Percentiles rank a stretch among this genome's conserved stretches.
These are phyloP conservation scores for Epizoanthus fatuus DNA, from an alignment of 92 coral and sea anemone species.

Conservation along the genomic window DNA sequence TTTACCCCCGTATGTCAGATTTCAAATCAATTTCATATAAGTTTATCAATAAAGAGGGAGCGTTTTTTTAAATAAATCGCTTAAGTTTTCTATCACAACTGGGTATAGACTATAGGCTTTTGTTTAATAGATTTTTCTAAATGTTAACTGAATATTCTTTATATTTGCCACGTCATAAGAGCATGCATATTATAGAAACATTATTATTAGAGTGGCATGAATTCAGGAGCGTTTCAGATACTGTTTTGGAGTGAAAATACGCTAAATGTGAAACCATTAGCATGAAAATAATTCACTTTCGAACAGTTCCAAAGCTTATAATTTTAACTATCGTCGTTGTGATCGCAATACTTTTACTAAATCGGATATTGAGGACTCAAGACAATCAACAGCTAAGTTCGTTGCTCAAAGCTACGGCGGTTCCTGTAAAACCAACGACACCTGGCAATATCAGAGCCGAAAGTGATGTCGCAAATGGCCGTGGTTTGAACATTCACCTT, in stretches of 20 bases:
- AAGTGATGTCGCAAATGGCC: neutral
- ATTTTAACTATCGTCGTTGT: neutral
- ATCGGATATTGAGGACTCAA: neutral
- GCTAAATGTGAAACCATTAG: neutral
- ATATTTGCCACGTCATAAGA: neutral
- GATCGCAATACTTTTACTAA: neutral
- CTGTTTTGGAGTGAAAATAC: neutral
- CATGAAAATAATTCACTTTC: neutral
- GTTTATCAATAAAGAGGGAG: too few relatives aligned
- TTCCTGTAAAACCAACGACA: neutral
- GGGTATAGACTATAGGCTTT: too few relatives aligned
- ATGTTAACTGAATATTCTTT: too few relatives aligned
- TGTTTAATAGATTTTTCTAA: too few relatives aligned
- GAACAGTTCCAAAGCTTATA: conserved; percentile 1
- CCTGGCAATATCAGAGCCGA: neutral
- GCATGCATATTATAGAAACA: neutral
- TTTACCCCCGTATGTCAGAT: too few relatives aligned
- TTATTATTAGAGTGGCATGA: neutral
- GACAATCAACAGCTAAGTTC: neutral
- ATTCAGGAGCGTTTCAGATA: neutral
- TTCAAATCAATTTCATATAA: too few relatives aligned
- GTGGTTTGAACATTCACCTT: conserved; percentile 16
- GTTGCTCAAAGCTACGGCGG: neutral
- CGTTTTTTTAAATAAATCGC: too few relatives aligned
- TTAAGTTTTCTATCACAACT: too few relatives aligned